A percentile compares a stretch with the other conserved stretches of the same genome.
phyloP scores from a whole-genome alignment of 1,140 invertebrate species.

The Conopomorpha cramerella region DNA sequence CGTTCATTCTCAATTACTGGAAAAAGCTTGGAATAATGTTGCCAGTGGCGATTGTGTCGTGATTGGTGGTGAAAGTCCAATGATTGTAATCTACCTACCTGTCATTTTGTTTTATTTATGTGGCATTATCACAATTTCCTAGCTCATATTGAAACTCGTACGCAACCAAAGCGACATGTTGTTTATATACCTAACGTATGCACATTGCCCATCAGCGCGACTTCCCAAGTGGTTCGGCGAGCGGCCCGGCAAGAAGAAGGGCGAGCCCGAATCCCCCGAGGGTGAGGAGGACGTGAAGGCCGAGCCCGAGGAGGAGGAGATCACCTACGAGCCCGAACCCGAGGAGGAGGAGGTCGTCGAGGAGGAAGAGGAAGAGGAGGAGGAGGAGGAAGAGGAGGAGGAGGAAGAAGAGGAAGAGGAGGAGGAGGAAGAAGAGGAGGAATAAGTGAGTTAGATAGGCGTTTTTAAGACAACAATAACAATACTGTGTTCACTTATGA shows the following conservation, averaged over 20 bases:
- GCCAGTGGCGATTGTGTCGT: too few species aligned
- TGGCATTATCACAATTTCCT: too few species aligned
- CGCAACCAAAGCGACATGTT: too few species aligned
- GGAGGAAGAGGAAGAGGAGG: slow-evolving; percentile 64
- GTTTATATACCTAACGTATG: too few species aligned
- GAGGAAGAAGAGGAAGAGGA: slow-evolving; percentile 76
- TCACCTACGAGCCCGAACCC: slow-evolving; percentile 72
- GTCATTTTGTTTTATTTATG: too few species aligned
- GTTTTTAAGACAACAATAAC: neutral
- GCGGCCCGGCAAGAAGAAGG: slow-evolving; percentile 87
- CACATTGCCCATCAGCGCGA: slow-evolving; percentile 70
- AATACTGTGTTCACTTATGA: neutral
- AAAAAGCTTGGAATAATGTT: too few species aligned
- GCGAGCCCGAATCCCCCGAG: slow-evolving; percentile 84
- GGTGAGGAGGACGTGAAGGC: slow-evolving; percentile 85
- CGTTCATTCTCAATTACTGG: too few species aligned
- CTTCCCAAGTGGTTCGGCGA: slow-evolving; percentile 94
- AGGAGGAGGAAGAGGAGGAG: slow-evolving; percentile 68
- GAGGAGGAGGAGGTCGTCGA: slow-evolving; percentile 75
- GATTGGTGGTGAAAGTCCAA: too few species aligned
- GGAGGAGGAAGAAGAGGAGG: slow-evolving; percentile 64
- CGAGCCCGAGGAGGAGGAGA: slow-evolving; percentile 73
- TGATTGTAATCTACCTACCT: too few species aligned
- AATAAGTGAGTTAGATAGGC: slow-evolving; percentile 29
- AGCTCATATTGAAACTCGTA: too few species aligned